Evolutionary conservation across 2,888 invertebrate genomes (phyloP).

Genomic region (Eulithis prunata): DNA sequence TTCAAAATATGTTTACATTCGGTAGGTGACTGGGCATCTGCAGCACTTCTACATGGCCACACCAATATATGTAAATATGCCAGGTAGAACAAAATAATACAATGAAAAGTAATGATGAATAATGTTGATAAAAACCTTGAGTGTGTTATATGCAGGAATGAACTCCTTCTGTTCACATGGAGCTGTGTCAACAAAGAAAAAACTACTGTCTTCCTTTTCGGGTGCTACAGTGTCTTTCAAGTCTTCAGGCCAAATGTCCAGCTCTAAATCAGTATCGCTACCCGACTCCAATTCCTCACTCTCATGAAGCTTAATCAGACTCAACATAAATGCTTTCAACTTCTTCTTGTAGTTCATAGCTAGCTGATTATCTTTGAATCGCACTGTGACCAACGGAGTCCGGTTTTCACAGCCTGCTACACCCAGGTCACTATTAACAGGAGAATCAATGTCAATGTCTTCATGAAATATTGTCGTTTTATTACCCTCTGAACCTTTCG

Average conservation of each 20-base stretch:
- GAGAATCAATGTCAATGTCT: constrained; percentile 69
- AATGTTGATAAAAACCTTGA: too few species aligned
- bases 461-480: constrained; percentile 65
- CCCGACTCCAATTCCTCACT: constrained; percentile 53
- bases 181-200: constrained; percentile 76
- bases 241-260: constrained; percentile 75
- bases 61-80: too few species aligned
- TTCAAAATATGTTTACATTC: too few species aligned
- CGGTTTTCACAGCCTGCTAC: constrained; percentile 73
- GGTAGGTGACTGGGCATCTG: too few species aligned
- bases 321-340: constrained; percentile 76
- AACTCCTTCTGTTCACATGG: constrained; percentile 57
- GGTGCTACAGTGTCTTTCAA: constrained; percentile 47
- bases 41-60: too few species aligned
- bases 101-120: background rate
- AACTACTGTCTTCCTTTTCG: constrained; percentile 53
- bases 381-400: constrained; percentile 72
- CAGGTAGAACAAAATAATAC: background rate
- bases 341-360: constrained; percentile 74
- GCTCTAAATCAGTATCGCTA: constrained; percentile 69
- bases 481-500: constrained; percentile 46
- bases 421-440: constrained; percentile 63
- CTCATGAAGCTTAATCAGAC: constrained; percentile 68
- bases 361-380: constrained; percentile 72
- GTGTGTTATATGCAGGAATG: constrained; percentile 64